Base-by-base conservation (phyloP, 2,113 vertebrate genomes). In the Gadus chalcogrammus region DNA sequence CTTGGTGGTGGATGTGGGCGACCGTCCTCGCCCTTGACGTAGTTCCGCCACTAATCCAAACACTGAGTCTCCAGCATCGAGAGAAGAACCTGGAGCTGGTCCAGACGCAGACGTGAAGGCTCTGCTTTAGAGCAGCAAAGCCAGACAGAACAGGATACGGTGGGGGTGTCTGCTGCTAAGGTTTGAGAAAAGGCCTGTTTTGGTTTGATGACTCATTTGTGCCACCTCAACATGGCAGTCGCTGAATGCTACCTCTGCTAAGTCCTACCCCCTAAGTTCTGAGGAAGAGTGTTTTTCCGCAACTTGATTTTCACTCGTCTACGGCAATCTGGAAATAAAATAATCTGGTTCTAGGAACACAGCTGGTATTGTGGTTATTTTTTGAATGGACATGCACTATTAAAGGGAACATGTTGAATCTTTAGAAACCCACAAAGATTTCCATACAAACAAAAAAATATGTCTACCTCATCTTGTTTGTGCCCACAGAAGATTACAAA, bases 301-400 rank as follows among this genome's bases (percentile, higher is more conserved):
- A 84, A 84, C 84, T 81, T 74, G 72, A 69, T 77, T 77, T 71
- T 52, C 59, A 20, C 77, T 81, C 67, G 71, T 78, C 56, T 73
- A 73, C 81, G 71, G 16, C 83, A 66, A 72, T 67, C 76, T 76
- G 74, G 64, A 82, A 77, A 78, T 72, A 42, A 87, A 79, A 81
- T 68, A 69, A 64, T 18, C 35, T 27, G 16, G 63, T 27, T 83
- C 73, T 76, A 77, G 69, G 76, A 68, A 58, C 79, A 69, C 88
- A 89, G 85, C 86, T 88, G 86, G 77, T 80, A 76, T 78, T 76
- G 84, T 84, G 87, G 86, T 78, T 80, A 74, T 78, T 76, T 64
- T 64, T 66, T 65, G 61, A 72, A 60, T 64, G 68, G 71, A 75
- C 67, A 75, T 72, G 69, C 72, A 70, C 63, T 65, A 61, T 61